Evolutionary conservation across 2,888 invertebrate genomes (phyloP).

Genomic region (Synergus japonicus): DNA sequence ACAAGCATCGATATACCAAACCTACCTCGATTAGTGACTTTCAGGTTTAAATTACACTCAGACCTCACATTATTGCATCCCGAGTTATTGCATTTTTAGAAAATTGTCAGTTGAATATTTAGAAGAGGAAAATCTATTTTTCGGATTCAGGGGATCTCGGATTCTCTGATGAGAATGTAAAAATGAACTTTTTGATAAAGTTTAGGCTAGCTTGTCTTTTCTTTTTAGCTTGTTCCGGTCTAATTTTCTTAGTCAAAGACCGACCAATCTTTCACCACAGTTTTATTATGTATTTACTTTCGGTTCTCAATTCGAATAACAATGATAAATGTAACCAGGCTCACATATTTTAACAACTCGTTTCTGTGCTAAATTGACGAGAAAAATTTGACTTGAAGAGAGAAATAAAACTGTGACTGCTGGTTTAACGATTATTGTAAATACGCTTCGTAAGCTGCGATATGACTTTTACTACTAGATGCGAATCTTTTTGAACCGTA

Average conservation of each 20-base stretch:
- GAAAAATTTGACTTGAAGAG: neutral
- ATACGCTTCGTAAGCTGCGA: slow-evolving; percentile 17
- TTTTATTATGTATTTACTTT: neutral
- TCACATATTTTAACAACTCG: neutral
- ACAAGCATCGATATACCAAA: slow-evolving; percentile 24
- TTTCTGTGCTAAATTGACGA: neutral
- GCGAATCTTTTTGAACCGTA: slow-evolving; percentile 31
- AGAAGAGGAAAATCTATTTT: too few relatives aligned
- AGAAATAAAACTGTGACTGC: neutral
- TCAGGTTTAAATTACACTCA: too few relatives aligned
- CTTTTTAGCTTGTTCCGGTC: too few relatives aligned
- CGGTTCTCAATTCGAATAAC: neutral
- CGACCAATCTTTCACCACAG: neutral
- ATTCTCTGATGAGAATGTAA: too few relatives aligned
- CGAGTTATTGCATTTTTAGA: too few relatives aligned
- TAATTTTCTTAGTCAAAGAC: too few relatives aligned
- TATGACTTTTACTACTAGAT: slow-evolving; percentile 30
- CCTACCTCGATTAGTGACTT: slow-evolving; percentile 11
- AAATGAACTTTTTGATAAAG: too few relatives aligned
- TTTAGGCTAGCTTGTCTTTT: too few relatives aligned
- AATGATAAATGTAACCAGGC: neutral
- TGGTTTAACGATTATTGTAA: slow-evolving; percentile 11
- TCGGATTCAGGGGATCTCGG: too few relatives aligned
- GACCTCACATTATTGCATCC: too few relatives aligned
- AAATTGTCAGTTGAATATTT: too few relatives aligned